phyloP scores from a whole-genome alignment of 2,888 invertebrate species.

The Clivina fossor region DNA sequence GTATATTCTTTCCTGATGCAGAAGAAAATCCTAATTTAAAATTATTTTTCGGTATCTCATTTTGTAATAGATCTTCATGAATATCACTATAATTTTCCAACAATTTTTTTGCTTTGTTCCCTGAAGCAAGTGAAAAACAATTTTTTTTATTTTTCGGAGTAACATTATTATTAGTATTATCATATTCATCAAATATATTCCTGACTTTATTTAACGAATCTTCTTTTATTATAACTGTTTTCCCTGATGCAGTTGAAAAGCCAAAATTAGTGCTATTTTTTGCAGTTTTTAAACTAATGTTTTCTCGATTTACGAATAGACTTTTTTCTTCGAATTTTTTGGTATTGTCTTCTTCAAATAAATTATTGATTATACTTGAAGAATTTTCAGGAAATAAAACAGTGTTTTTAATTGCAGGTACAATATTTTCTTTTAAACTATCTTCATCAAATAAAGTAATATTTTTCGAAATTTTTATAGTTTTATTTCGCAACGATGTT shows the following conservation, averaged over 20 bases:
- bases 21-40: slow-evolving; percentile 23
- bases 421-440: neutral
- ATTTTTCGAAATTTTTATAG: neutral
- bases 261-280: slow-evolving; percentile 30
- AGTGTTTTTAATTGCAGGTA: too few relatives aligned
- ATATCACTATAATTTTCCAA: slow-evolving; percentile 43
- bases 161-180: slow-evolving; percentile 28
- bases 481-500: too few relatives aligned
- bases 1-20: slow-evolving; percentile 48
- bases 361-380: neutral
- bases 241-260: slow-evolving; percentile 51
- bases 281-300: slow-evolving; percentile 45
- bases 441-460: neutral
- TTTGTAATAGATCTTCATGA: neutral
- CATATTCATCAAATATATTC: slow-evolving; percentile 12
- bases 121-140: too few relatives aligned
- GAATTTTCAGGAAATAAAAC: neutral
- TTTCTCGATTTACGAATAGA: slow-evolving; percentile 31
- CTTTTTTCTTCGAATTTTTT: neutral
- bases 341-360: slow-evolving; percentile 41
- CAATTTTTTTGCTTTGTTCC: slow-evolving; percentile 47
- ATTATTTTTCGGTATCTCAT: neutral
- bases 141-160: too few relatives aligned
- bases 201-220: slow-evolving; percentile 48
- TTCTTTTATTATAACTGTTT: slow-evolving; percentile 45